Base-by-base conservation (phyloP, 1,140 invertebrate species). In the Bombus pyrosoma region DNA sequence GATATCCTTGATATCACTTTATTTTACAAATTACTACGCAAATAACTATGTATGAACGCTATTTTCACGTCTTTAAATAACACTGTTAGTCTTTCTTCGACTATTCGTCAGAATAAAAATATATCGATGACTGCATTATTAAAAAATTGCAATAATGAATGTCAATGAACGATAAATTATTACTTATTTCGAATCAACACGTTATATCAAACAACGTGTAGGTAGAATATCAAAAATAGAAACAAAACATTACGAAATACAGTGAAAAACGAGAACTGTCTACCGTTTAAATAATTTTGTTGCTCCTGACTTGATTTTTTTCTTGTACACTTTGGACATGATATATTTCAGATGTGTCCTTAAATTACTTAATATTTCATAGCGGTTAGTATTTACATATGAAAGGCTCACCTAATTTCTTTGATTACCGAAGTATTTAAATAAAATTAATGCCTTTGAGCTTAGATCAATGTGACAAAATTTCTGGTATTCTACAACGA, bases 211-310 rank as follows among this genome's bases (percentile, higher is more conserved):
- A 34, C 10, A 22, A 76, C 9, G 22, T 4, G 5, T 10, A 15
- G 22, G 25, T 6, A 12, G 5, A 39, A 13, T 18, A 37, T 25
- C 18, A 59, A 53, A 43, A 37, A 43, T 39, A 68, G 62, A 62
- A 64, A 83, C 68, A 25, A 74, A 32, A 22, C 39, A 83, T 78
- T 71, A 18, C 25, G 25, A 83, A 64, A 82, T 71, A 41, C 25
- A 13, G 10, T 28, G 59, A 59, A 39, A 73, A 87, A 79, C 62
- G 83, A 81, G 85, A 57, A 66, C 34, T 34, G 74, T 76, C 39
- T 92, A 92, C 91, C 91, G 89, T 87, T 91, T 92, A 25, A 87
- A 75, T 37, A 92, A 84, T 87, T 91, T 91, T 78, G 69, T 87
- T 75, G 83, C 86, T 86, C 81, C 62, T 37, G 86, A 83, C 9